Percentiles rank a stretch among this genome's conserved stretches.
phyloP scores from a whole-genome alignment of 2,797 vertebrate genomes.

The Phrynocephalus vlangalii region DNA sequence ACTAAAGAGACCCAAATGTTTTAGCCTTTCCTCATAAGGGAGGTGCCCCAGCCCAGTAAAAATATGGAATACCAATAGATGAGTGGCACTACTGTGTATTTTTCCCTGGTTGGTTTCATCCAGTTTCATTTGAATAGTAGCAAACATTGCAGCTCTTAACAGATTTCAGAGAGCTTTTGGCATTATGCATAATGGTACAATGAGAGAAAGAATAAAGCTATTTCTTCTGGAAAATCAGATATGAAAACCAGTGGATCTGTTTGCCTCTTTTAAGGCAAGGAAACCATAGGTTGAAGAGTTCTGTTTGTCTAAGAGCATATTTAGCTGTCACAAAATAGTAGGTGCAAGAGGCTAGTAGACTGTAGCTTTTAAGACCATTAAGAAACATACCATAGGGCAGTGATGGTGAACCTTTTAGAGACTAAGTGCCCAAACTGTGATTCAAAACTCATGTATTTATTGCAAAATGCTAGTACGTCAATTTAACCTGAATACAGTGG shows the following conservation, averaged over 20 bases:
- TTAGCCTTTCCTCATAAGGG: too few species aligned
- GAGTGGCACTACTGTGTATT: background rate
- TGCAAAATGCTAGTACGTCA: too few species aligned
- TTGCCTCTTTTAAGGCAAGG: conserved; percentile 22
- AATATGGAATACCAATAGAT: background rate
- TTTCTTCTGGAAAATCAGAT: conserved; percentile 43
- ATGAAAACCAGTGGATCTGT: background rate
- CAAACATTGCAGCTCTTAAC: background rate
- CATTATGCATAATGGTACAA: background rate
- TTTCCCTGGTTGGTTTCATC: background rate
- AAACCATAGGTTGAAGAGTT: conserved; percentile 37
- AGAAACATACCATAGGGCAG: conserved; percentile 26
- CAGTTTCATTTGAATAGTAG: background rate
- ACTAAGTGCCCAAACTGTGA: too few species aligned
- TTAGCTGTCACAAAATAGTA: conserved; percentile 35
- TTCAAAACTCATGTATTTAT: too few species aligned
- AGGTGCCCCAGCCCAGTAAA: too few species aligned
- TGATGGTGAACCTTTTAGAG: too few species aligned
- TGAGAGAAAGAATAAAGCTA: background rate
- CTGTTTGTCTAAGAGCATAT: conserved; percentile 24
- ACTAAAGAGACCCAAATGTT: too few species aligned
- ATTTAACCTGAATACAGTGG: too few species aligned
- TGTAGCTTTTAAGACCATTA: conserved; percentile 33
- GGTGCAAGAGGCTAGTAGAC: conserved; percentile 28
- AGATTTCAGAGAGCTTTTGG: background rate